phyloP scores from a whole-genome alignment of 2,888 invertebrate genomes.

The Synanthedon vespiformis region DNA sequence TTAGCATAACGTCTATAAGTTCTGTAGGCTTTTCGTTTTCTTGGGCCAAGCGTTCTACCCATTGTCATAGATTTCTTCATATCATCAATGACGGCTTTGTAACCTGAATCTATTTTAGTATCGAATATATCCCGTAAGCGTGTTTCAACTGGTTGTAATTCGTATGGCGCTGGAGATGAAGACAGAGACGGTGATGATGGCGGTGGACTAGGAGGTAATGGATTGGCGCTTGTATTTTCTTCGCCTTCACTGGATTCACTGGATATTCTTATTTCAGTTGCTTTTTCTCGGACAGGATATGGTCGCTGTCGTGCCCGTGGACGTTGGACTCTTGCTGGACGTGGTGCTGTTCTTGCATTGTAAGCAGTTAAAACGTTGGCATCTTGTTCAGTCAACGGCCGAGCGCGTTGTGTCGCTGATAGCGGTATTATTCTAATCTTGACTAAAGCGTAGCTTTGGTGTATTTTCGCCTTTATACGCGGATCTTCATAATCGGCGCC shows the following conservation, averaged over 20 bases:
- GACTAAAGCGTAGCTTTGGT: conserved; percentile 61
- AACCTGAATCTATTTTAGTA: conserved; percentile 65
- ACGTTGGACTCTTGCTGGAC: conserved; percentile 48
- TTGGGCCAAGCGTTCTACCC: conserved; percentile 55
- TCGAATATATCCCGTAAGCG: conserved; percentile 61
- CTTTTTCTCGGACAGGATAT: conserved; percentile 43
- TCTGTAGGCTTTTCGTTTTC: conserved; percentile 60
- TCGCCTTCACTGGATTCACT: conserved; percentile 62
- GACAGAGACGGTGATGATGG: conserved; percentile 59
- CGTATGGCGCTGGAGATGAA: conserved; percentile 57
- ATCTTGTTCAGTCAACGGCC: conserved; percentile 63
- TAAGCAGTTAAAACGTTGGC: conserved; percentile 65
- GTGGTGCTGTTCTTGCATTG: conserved; percentile 61
- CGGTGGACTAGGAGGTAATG: conserved; percentile 54
- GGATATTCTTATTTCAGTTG: conserved; percentile 43
- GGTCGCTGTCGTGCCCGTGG: conserved; percentile 46
- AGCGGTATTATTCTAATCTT: conserved; percentile 64
- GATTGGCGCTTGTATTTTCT: conserved; percentile 45
- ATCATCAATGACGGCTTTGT: conserved; percentile 65
- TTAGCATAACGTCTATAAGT: conserved; percentile 64
- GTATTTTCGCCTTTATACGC: conserved; percentile 57
- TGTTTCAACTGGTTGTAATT: conserved; percentile 56
- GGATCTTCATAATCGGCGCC: conserved; percentile 63
- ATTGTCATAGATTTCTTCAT: conserved; percentile 69
- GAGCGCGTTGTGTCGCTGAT: conserved; percentile 54